phyloP scores from a whole-genome alignment of 2,888 invertebrate genomes.

The Cerceris ruficornis region DNA sequence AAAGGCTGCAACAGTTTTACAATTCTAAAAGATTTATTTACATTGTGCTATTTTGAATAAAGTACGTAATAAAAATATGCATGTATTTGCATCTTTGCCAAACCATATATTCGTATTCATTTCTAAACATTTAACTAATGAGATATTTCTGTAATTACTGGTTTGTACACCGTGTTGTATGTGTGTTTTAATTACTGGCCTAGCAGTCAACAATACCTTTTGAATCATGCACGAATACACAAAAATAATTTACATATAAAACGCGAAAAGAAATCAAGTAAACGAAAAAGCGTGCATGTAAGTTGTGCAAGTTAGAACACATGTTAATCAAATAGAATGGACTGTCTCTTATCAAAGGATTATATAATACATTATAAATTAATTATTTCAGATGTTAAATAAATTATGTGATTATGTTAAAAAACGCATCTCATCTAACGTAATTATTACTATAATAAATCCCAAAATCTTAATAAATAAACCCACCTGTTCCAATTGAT shows the following conservation, averaged over 20 bases:
- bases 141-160: neutral
- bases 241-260: too few species aligned
- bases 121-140: neutral
- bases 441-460: slow-evolving; percentile 26
- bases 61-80: slow-evolving; percentile 9
- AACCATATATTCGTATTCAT: slow-evolving; percentile 33
- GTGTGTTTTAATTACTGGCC: slow-evolving; percentile 43
- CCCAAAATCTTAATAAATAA: slow-evolving; percentile 53
- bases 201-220: slow-evolving; percentile 1
- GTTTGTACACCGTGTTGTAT: slow-evolving; percentile 30
- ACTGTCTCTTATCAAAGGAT: too few species aligned
- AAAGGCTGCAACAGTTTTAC: slow-evolving; percentile 25
- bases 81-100: neutral
- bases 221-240: slow-evolving; percentile 1
- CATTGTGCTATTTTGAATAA: slow-evolving; percentile 16
- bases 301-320: too few species aligned
- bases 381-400: neutral
- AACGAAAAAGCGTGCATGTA: too few species aligned
- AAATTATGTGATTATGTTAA: neutral
- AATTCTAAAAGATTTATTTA: slow-evolving; percentile 36
- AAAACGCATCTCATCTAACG: too few species aligned
- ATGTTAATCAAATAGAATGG: too few species aligned
- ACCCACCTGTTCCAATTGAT: slow-evolving; percentile 82
- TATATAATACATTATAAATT: too few species aligned
- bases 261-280: too few species aligned